phyloP scores from a whole-genome alignment of 2,888 invertebrate genomes.

The Geotrupes spiniger region DNA sequence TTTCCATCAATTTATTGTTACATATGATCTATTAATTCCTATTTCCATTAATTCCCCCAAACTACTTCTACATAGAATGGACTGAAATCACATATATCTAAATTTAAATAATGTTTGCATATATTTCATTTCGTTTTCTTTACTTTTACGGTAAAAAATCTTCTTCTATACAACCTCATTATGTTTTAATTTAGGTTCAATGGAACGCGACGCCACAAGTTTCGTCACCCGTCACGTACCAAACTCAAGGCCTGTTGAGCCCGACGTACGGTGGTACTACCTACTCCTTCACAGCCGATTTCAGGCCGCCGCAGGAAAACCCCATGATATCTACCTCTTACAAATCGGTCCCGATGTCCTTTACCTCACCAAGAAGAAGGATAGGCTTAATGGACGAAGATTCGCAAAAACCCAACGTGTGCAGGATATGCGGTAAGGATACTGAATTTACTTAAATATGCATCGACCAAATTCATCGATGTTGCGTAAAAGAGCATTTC shows the following conservation, averaged over 20 bases:
- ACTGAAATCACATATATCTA: too few species aligned
- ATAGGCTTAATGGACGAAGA: constrained; percentile 60
- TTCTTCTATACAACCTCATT: too few species aligned
- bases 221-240: constrained; percentile 55
- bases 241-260: constrained; percentile 62
- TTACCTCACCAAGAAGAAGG: constrained; percentile 47
- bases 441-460: too few species aligned
- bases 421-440: constrained; percentile 78
- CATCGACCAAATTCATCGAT: too few species aligned
- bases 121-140: too few species aligned
- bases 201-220: constrained; percentile 65
- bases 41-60: too few species aligned
- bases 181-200: constrained; percentile 60
- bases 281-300: constrained; percentile 81
- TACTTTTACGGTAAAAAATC: too few species aligned
- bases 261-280: constrained; percentile 70
- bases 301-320: constrained; percentile 64
- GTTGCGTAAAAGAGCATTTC: too few species aligned
- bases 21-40: too few species aligned
- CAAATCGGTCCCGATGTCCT: constrained; percentile 54
- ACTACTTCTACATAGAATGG: too few species aligned
- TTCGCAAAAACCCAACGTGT: constrained; percentile 81
- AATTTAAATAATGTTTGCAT: too few species aligned
- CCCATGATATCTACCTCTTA: constrained; percentile 58
- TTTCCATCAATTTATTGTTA: too few species aligned